These are phyloP conservation scores for Gastrophysa polygoni DNA, from an alignment of 2,888 invertebrate species.

Conservation along the genomic window DNA sequence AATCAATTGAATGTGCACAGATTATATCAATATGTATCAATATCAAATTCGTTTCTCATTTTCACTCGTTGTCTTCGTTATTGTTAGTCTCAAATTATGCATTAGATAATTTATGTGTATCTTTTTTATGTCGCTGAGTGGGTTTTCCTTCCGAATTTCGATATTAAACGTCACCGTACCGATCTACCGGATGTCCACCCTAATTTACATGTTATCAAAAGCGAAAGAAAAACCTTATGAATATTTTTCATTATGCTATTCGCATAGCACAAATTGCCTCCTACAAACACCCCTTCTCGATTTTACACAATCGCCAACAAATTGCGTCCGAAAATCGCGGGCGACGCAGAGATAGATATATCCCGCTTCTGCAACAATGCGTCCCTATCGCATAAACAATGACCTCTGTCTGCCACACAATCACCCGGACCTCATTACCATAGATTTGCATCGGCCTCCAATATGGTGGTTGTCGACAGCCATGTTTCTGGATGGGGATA, in stretches of 20 bases:
- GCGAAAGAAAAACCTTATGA: background rate
- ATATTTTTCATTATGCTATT: background rate
- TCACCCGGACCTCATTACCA: slow-evolving; percentile 52
- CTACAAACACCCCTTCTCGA: background rate
- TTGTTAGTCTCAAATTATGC: no score
- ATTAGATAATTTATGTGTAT: no score
- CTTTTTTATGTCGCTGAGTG: no score
- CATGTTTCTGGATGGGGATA: slow-evolving; percentile 45
- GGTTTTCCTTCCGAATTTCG: no score
- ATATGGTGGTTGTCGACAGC: slow-evolving; percentile 50
- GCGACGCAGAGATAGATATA: slow-evolving; percentile 18
- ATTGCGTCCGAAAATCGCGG: slow-evolving; percentile 28
- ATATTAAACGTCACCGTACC: no score
- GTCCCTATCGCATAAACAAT: slow-evolving; percentile 39
- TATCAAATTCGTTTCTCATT: no score
- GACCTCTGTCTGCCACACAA: slow-evolving; percentile 44
- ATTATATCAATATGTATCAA: no score
- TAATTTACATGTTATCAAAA: background rate
- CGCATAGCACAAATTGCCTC: background rate
- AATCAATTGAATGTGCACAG: no score
- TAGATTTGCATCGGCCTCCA: slow-evolving; percentile 54
- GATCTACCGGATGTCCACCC: no score
- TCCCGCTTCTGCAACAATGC: slow-evolving; percentile 34
- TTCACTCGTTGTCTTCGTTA: no score
- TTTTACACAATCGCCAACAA: slow-evolving; percentile 30